Base-by-base conservation (phyloP, 1,140 invertebrate species). In the Pogonognathellus flavescens region DNA sequence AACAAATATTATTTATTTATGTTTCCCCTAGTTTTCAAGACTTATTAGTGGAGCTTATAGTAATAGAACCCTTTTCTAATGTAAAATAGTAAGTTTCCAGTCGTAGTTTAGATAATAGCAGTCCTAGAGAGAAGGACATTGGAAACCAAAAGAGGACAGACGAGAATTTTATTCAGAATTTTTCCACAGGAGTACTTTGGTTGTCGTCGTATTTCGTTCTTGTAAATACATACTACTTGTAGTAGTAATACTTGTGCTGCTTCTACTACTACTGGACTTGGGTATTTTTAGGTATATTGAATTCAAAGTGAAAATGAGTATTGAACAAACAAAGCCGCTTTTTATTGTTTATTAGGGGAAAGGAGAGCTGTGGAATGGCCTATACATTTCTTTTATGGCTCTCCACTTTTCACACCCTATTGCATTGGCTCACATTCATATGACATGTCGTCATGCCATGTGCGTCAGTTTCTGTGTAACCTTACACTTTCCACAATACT, bases 301-400 rank as follows among this genome's bases (percentile, higher is more conserved):
- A 70, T 76, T 31, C 41, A 76, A 50, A 76, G 70, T 76, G 70
- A 76, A 76, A 76, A 76, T 76, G 70, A 76, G 70, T 50, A 76
- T 41, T 41, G 41, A 76, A 76, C 31, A 76, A 76, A 76, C 70
- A 76, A 76, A 76, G 70, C n/a, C 41, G 70, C 41, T 76, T 76
- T 76, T 76, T 76, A 76, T 76, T 76, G 70, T 76, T 76, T 76
- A 76, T 76, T 76, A 76, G 70, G 70, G 70, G 70, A 76, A 76
- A 76, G 41, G 31, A 50, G 70, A 50, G 70, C 14, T 76, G 25
- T 25, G 31, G 41, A 76, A 76, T 76, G 70, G 70, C 70, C 41
- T 50, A 41, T 76, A 76, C 41, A 76, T 76, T 76, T 76, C 70
- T 76, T 66, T 76, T 76, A 76, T 76, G 70, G 70, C 70, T 50